Evolutionary conservation across 92 coral and sea anemone genomes (phyloP), one percentile per base, ranked within the genome.

Genomic region (Porites divaricata): DNA sequence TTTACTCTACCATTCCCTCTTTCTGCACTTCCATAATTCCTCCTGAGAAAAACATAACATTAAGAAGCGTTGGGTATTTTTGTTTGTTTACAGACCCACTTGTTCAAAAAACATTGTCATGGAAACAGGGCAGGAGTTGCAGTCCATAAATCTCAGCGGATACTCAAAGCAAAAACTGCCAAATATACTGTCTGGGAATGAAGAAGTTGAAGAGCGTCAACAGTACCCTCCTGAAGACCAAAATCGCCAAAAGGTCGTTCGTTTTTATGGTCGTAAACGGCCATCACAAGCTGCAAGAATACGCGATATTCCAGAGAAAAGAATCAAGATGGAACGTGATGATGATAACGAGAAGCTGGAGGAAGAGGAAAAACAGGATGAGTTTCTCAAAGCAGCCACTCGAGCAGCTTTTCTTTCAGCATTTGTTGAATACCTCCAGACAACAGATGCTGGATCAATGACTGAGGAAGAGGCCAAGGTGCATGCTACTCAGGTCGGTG

Each of bases 371-470:
- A 22, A 19, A 19, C 14, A 35, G 49, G 8, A 49, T 8, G 57
- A n/a, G 16, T 9, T 19, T 54, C 2, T 17, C 75, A 28, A 48
- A 28, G 6, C 1, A 54, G 12, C 12, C 59, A 50, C 26, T 20
- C 76, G 76, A 26, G 21, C 12, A 23, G 19, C 17, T 1, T 50
- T n/a, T 4, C 76, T 72, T 6, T 21, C n/a, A 1, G 35, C 49
- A 50, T 72, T 48, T 20, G 45, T 13, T 20, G 21, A 72, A 21
- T 53, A 19, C 59, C 76, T 72, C 57, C 76, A 72, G 76, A 72
- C 76, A 16, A 17, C 20, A 2, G 26, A n/a, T 2, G 59, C 17
- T 72, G 59, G 19, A 8, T 2, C 11, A 1, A 35, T 11, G 6
- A 50, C 28, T 2, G 57, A 49, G 25, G 7, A n/a, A 6, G 76